A percentile compares a stretch with the other conserved stretches of the same genome.
Evolutionary conservation across 1,140 invertebrate genomes (phyloP).

Genomic region (Temnothorax nylanderi): DNA sequence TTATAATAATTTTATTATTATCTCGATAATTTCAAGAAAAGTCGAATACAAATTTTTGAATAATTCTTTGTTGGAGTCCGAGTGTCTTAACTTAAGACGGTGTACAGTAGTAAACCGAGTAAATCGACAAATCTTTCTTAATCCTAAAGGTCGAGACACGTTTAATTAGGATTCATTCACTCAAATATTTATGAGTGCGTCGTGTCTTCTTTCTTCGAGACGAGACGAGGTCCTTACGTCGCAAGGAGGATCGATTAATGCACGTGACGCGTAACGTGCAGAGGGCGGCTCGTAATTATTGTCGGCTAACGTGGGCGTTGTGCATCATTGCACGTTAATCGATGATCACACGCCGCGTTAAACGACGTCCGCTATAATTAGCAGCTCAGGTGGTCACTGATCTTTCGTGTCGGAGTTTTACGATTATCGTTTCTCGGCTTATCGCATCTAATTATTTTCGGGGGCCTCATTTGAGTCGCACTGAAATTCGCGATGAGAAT

Average conservation of each 20-base stretch:
- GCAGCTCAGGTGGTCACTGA: constrained; percentile 38
- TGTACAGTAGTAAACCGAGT: background rate
- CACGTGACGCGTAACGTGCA: constrained; percentile 38
- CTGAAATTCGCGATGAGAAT: background rate
- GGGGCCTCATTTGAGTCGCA: background rate
- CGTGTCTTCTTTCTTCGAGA: background rate
- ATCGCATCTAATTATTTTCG: constrained; percentile 4
- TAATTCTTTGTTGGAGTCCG: background rate
- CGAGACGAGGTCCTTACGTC: constrained; percentile 28
- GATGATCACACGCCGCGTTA: constrained; percentile 39
- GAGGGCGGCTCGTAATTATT: constrained; percentile 42
- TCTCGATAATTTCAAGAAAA: background rate
- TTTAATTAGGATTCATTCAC: constrained; percentile 35
- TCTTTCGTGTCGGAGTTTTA: constrained; percentile 23
- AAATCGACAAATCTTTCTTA: background rate
- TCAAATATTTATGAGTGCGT: constrained; percentile 48
- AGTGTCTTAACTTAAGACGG: background rate
- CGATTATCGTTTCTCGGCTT: constrained; percentile 16
- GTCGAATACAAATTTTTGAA: background rate
- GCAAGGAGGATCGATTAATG: constrained; percentile 48
- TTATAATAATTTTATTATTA: background rate
- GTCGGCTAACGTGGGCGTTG: constrained; percentile 29
- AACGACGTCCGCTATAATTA: constrained; percentile 47
- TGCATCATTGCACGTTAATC: constrained; percentile 60
- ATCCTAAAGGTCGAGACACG: background rate